Conservation (phyloP, 2,113 vertebrate genomes). For the Ciconia boyciana region DNA sequence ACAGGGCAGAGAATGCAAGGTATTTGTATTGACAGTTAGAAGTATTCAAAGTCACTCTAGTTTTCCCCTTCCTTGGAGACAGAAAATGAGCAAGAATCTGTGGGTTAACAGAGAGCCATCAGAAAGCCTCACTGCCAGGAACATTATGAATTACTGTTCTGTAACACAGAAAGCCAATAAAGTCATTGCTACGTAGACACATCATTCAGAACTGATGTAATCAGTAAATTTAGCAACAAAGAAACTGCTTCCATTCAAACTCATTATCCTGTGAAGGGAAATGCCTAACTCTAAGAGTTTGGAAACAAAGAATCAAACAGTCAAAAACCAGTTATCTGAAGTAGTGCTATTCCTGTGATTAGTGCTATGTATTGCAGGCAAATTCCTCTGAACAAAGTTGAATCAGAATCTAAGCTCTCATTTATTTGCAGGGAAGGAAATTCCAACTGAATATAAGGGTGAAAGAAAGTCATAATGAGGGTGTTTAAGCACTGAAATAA, state of each 20-base stretch:
- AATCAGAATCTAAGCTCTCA: background rate
- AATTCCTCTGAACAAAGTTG: background rate
- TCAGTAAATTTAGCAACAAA: conserved; percentile 21
- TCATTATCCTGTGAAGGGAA: background rate
- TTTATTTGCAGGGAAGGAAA: background rate
- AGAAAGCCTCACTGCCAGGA: background rate
- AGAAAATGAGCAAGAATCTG: background rate
- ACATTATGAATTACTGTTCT: conserved; percentile 35
- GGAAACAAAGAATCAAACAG: background rate
- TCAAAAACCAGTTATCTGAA: background rate
- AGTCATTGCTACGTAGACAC: background rate
- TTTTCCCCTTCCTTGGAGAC: background rate
- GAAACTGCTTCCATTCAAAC: background rate
- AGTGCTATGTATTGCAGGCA: background rate
- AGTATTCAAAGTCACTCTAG: background rate
- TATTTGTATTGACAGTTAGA: background rate
- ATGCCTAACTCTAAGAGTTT: background rate
- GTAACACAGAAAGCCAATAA: background rate
- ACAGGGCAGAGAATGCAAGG: background rate
- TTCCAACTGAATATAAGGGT: background rate
- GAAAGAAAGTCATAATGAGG: background rate
- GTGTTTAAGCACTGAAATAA: background rate
- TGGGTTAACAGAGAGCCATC: background rate
- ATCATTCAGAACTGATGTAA: conserved; percentile 13
- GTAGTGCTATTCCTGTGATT: background rate